A percentile compares a stretch with the other conserved stretches of the same genome.
Evolutionary conservation across 2,113 vertebrate genomes (phyloP).

Genomic region (Hylia prasina): DNA sequence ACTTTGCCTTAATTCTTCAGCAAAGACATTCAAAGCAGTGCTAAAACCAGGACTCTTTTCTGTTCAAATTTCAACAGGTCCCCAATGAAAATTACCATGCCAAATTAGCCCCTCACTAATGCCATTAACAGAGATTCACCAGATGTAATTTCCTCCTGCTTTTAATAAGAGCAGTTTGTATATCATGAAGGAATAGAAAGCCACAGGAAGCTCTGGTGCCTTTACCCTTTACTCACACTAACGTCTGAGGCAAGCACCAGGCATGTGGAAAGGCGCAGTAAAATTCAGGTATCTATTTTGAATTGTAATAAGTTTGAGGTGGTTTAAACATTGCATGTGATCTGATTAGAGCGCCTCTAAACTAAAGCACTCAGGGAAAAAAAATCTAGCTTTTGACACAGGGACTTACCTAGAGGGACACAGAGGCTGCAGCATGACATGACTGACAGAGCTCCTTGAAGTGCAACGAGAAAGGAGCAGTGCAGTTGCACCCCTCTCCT

Average conservation of each 20-base stretch:
- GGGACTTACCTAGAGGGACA: background rate
- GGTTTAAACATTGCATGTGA: background rate
- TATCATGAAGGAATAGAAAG: background rate
- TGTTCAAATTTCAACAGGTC: background rate
- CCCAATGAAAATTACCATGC: background rate
- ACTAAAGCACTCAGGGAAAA: background rate
- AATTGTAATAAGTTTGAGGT: background rate
- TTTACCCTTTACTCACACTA: background rate
- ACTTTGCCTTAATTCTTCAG: background rate
- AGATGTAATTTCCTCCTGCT: background rate
- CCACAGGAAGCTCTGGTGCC: background rate
- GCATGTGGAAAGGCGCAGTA: background rate
- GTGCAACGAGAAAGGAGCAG: fast-evolving
- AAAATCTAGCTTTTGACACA: background rate
- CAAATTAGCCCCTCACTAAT: background rate
- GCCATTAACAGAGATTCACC: background rate
- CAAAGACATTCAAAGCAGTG: background rate
- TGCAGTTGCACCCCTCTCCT: background rate
- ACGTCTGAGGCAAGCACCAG: background rate
- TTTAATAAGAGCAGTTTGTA: background rate
- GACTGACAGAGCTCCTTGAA: background rate
- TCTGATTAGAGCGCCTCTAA: background rate
- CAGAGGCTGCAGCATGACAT: background rate
- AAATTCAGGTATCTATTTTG: background rate
- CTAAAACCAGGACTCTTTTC: background rate